Conservation (phyloP, 2,797 vertebrate genomes). For the Ctenochaetus hawaiiensis region DNA sequence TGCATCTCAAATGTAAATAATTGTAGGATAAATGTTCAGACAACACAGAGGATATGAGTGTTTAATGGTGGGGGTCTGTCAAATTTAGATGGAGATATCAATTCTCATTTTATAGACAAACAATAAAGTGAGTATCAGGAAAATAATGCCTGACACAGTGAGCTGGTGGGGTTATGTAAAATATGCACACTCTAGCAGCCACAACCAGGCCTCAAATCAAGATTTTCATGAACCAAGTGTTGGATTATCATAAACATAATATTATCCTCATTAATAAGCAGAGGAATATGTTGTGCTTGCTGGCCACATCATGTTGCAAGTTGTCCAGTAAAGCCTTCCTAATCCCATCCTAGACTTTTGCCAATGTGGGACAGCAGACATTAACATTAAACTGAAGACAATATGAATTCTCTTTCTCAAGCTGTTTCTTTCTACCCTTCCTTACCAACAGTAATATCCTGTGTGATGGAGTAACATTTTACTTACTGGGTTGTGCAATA, state of each 20-base stretch:
- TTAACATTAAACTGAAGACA: slow-evolving; percentile 45
- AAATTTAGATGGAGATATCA: too few relatives aligned
- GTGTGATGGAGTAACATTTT: slow-evolving; percentile 23
- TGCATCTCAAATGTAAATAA: too few relatives aligned
- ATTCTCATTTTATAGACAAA: too few relatives aligned
- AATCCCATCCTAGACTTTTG: slow-evolving; percentile 54
- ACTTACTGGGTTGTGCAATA: slow-evolving; percentile 47
- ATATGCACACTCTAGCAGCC: neutral
- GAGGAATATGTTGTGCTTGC: slow-evolving; percentile 40
- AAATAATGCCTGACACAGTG: neutral
- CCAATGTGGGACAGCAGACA: slow-evolving; percentile 38
- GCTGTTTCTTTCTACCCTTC: slow-evolving; percentile 35
- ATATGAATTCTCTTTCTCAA: slow-evolving; percentile 42
- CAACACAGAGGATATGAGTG: too few relatives aligned
- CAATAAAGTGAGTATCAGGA: too few relatives aligned
- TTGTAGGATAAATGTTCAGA: too few relatives aligned
- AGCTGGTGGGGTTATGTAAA: neutral
- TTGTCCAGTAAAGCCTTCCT: slow-evolving; percentile 56
- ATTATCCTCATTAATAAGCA: slow-evolving; percentile 38
- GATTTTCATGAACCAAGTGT: slow-evolving; percentile 25
- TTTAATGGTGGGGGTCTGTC: too few relatives aligned
- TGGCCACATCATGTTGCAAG: slow-evolving; percentile 43
- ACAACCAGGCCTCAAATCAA: slow-evolving; percentile 12
- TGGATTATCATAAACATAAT: slow-evolving; percentile 37
- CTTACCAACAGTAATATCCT: slow-evolving; percentile 19